Evolutionary conservation across 2,797 vertebrate genomes (phyloP).

Genomic region (Cynodonichthys magdalenae): DNA sequence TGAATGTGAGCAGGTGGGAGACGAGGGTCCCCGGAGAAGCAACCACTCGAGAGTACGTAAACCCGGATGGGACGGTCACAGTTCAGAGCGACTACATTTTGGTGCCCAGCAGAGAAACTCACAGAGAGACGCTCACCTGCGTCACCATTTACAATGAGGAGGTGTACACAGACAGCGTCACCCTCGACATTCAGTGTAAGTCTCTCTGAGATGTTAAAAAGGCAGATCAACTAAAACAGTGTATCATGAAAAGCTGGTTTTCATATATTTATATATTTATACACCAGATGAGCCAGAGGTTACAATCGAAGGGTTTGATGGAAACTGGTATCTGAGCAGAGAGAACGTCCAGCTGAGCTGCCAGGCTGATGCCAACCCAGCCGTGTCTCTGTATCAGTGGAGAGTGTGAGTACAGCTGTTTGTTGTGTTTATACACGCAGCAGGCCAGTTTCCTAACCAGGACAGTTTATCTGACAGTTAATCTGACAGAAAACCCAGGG

Average conservation of each 20-base stretch:
- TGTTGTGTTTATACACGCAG: neutral
- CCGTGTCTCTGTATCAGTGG: slow-evolving; percentile 92
- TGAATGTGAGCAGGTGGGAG: slow-evolving; percentile 84
- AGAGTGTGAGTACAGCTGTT: slow-evolving; percentile 86
- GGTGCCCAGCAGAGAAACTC: slow-evolving; percentile 88
- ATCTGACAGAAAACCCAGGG: neutral
- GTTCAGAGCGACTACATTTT: slow-evolving; percentile 93
- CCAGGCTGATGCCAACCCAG: slow-evolving; percentile 91
- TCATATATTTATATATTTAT: neutral
- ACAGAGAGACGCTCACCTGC: slow-evolving; percentile 89
- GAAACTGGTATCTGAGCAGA: slow-evolving; percentile 96
- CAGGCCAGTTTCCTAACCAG: neutral
- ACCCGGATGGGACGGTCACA: slow-evolving; percentile 91
- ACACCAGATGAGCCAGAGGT: slow-evolving; percentile 92
- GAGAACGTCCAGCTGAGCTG: slow-evolving; percentile 92
- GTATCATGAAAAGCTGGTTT: slow-evolving; percentile 2
- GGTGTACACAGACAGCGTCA: slow-evolving; percentile 87
- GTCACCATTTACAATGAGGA: slow-evolving; percentile 92
- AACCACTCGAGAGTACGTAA: slow-evolving; percentile 86
- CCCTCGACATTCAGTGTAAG: slow-evolving; percentile 94
- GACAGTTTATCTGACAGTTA: neutral
- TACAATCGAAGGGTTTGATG: slow-evolving; percentile 93
- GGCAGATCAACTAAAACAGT: neutral
- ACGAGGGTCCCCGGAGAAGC: slow-evolving; percentile 90
- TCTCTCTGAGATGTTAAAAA: neutral